A percentile compares a stretch with the other conserved stretches of the same genome.
These are phyloP conservation scores for Danio rerio DNA, from an alignment of 2,113 vertebrate species.

Conservation along the genomic window DNA sequence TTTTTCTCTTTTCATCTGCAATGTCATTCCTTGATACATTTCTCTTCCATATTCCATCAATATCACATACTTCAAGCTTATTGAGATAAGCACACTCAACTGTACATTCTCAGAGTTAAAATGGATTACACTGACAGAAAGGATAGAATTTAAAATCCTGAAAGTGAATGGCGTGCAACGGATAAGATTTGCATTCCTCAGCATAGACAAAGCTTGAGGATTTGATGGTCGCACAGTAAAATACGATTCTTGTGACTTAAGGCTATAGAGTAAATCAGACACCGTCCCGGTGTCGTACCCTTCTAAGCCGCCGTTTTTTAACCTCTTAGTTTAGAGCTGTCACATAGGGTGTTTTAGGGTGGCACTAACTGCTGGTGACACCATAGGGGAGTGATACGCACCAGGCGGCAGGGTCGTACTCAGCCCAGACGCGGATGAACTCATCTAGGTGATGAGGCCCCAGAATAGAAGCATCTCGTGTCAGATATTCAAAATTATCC, in stretches of 20 bases:
- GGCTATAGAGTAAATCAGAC: slow-evolving; percentile 23
- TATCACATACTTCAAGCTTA: background rate
- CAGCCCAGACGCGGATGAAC: slow-evolving; percentile 97
- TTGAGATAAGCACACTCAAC: slow-evolving; percentile 6
- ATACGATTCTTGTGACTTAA: slow-evolving; percentile 33
- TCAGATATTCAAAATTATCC: slow-evolving; percentile 99
- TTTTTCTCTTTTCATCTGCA: too few relatives aligned
- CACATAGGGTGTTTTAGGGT: background rate
- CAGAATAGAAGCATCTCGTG: slow-evolving; percentile 95
- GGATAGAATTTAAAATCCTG: slow-evolving; percentile 46
- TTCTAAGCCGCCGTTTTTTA: background rate
- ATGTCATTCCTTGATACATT: background rate
- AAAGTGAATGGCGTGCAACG: slow-evolving; percentile 48
- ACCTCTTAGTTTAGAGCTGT: slow-evolving; percentile 32
- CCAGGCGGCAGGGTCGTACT: slow-evolving; percentile 98
- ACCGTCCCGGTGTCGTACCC: slow-evolving; percentile 23
- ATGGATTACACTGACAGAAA: slow-evolving; percentile 48
- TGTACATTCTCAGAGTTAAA: slow-evolving; percentile 16
- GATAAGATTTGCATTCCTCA: slow-evolving; percentile 66
- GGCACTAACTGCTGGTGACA: slow-evolving; percentile 20
- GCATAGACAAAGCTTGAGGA: slow-evolving; percentile 34
- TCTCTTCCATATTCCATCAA: background rate
- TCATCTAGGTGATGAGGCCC: slow-evolving; percentile 98
- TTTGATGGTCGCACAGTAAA: slow-evolving; percentile 31
- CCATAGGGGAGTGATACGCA: slow-evolving; percentile 70